phyloP scores from a whole-genome alignment of 2,888 invertebrate species.

The Eretmocerus hayati region DNA sequence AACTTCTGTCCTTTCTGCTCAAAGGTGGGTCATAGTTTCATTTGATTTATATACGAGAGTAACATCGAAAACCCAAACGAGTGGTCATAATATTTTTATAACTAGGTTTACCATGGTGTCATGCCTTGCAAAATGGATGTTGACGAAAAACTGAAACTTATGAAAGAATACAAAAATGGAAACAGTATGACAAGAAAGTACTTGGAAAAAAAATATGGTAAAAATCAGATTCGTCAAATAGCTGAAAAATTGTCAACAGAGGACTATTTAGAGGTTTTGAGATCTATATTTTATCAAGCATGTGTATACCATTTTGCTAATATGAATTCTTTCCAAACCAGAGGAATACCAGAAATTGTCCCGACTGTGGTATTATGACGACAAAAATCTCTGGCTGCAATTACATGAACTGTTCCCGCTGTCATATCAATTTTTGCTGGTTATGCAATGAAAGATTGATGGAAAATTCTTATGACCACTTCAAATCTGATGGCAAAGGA shows the following conservation, averaged over 20 bases:
- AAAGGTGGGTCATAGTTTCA: conserved; percentile 27
- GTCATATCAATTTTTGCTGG: conserved; percentile 31
- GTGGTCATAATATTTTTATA: too few relatives aligned
- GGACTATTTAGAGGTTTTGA: conserved; percentile 32
- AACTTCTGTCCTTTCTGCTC: conserved; percentile 33
- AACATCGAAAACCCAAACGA: too few relatives aligned
- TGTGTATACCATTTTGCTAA: background rate
- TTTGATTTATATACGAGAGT: too few relatives aligned
- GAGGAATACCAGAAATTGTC: conserved; percentile 31
- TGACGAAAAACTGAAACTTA: conserved; percentile 20
- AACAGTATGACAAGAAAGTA: conserved; percentile 17
- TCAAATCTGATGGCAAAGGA: conserved; percentile 1
- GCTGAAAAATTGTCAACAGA: conserved; percentile 28
- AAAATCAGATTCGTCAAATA: conserved; percentile 29
- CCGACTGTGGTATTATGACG: conserved; percentile 27
- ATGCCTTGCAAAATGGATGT: conserved; percentile 27
- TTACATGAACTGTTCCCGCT: conserved; percentile 28
- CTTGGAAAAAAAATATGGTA: conserved; percentile 30
- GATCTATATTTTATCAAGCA: conserved; percentile 21
- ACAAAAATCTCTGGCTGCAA: conserved; percentile 31
- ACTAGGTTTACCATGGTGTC: conserved; percentile 33
- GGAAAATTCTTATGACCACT: conserved; percentile 30
- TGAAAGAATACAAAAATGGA: conserved; percentile 27
- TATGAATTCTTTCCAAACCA: conserved; percentile 17
- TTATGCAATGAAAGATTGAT: conserved; percentile 27